These are phyloP conservation scores for Lycaena phlaeas DNA, from an alignment of 2,888 invertebrate species.

Conservation along the genomic window DNA sequence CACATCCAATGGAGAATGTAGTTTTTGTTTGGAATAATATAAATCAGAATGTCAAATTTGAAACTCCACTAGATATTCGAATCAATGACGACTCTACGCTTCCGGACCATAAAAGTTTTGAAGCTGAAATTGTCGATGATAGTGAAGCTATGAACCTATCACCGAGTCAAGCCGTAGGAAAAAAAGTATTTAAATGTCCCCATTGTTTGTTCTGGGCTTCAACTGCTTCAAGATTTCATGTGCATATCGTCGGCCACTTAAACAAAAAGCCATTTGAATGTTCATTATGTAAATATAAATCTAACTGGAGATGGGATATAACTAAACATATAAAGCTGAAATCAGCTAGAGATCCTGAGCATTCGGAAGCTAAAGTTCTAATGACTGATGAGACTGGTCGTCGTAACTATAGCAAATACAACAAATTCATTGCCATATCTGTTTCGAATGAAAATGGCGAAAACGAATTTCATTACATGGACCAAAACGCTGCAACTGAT, in stretches of 20 bases:
- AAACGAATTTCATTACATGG: slow-evolving; percentile 59
- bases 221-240: slow-evolving; percentile 93
- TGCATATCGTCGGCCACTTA: slow-evolving; percentile 93
- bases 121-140: slow-evolving; percentile 49
- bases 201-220: slow-evolving; percentile 95
- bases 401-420: slow-evolving; percentile 93
- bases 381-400: slow-evolving; percentile 94
- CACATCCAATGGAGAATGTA: slow-evolving; percentile 85
- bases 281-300: slow-evolving; percentile 92
- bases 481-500: slow-evolving; percentile 47
- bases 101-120: slow-evolving; percentile 45
- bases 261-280: slow-evolving; percentile 97
- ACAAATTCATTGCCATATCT: slow-evolving; percentile 84
- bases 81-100: slow-evolving; percentile 62
- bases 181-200: slow-evolving; percentile 92
- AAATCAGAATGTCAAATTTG: slow-evolving; percentile 52
- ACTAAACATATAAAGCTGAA: slow-evolving; percentile 95
- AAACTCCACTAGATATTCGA: slow-evolving; percentile 53
- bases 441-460: slow-evolving; percentile 71
- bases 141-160: slow-evolving; percentile 76
- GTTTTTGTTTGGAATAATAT: slow-evolving; percentile 88
- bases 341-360: slow-evolving; percentile 86
- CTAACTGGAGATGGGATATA: slow-evolving; percentile 98
- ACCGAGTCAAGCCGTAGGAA: slow-evolving; percentile 76
- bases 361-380: slow-evolving; percentile 85